Percentiles rank a stretch among this genome's conserved stretches.
phyloP scores from a whole-genome alignment of 1,140 invertebrate genomes.

The Apis florea region DNA sequence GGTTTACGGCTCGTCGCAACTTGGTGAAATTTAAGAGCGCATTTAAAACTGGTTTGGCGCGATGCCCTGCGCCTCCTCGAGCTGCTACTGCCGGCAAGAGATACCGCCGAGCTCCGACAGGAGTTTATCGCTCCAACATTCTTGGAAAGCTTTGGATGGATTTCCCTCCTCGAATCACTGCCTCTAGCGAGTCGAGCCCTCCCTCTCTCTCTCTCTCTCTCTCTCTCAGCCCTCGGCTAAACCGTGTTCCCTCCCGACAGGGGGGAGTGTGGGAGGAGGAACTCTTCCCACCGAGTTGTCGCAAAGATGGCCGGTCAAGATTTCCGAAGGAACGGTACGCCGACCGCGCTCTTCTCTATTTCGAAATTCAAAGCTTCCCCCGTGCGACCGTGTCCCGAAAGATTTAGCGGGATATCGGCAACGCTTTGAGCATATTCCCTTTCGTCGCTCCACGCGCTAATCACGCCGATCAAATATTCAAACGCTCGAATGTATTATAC shows the following conservation, averaged over 20 bases:
- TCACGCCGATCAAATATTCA: not conserved
- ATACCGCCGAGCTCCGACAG: conserved; percentile 76
- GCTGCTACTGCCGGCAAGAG: conserved; percentile 73
- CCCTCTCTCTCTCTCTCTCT: conserved; percentile 15
- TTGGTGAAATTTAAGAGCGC: conserved; percentile 80
- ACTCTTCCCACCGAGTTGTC: conserved; percentile 57
- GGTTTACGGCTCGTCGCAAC: conserved; percentile 79
- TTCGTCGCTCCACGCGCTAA: not conserved
- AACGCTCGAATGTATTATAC: not conserved
- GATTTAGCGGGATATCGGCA: not conserved
- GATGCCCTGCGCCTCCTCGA: conserved; percentile 76
- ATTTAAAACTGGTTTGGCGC: conserved; percentile 81
- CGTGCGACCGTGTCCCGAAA: too few relatives aligned
- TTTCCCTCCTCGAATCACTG: conserved; percentile 71
- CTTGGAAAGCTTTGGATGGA: conserved; percentile 79
- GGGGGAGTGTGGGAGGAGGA: not conserved
- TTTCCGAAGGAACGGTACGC: conserved; percentile 47
- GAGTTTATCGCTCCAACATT: conserved; percentile 79
- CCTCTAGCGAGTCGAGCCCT: conserved; percentile 33
- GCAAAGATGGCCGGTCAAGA: conserved; percentile 67
- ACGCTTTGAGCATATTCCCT: conserved; percentile 4
- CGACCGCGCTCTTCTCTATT: conserved; percentile 41
- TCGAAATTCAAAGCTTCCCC: conserved; percentile 51
- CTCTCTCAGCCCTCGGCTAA: not conserved
- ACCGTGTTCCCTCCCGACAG: conserved; percentile 1